Evolutionary conservation across 1,140 invertebrate species (phyloP).

Genomic region (Mercenaria mercenaria): DNA sequence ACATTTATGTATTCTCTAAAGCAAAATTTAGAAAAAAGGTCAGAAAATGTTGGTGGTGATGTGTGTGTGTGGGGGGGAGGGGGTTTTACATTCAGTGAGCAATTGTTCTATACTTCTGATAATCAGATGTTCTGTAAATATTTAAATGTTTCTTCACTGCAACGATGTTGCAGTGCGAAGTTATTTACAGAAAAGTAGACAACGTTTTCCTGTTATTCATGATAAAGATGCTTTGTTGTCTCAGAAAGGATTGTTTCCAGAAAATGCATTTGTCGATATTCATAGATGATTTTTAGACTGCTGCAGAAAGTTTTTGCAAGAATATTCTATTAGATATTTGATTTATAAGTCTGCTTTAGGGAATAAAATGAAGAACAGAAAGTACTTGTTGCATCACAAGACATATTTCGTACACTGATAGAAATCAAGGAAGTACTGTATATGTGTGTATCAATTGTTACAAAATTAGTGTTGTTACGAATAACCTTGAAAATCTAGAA

Average conservation of each 20-base stretch:
- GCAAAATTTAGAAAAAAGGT: no score
- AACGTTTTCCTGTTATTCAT: no score
- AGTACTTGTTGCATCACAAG: neutral
- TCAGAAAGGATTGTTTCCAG: neutral
- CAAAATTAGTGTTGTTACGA: neutral
- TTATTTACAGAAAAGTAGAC: no score
- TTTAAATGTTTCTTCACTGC: no score
- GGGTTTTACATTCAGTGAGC: no score
- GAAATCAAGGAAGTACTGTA: neutral
- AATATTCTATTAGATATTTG: neutral
- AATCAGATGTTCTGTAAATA: no score
- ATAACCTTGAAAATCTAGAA: slow-evolving; percentile 11
- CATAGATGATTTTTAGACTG: neutral
- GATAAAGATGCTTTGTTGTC: no score
- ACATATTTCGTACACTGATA: neutral
- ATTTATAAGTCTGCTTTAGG: neutral
- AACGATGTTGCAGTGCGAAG: no score
- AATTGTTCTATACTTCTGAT: no score
- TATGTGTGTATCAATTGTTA: neutral
- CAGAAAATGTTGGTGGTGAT: no score
- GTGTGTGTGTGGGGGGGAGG: no score
- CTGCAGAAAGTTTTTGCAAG: neutral
- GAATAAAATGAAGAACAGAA: neutral
- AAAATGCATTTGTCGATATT: neutral
- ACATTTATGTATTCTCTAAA: no score